Conservation (phyloP, 1,140 invertebrate genomes). For the Coptotermes formosanus region DNA sequence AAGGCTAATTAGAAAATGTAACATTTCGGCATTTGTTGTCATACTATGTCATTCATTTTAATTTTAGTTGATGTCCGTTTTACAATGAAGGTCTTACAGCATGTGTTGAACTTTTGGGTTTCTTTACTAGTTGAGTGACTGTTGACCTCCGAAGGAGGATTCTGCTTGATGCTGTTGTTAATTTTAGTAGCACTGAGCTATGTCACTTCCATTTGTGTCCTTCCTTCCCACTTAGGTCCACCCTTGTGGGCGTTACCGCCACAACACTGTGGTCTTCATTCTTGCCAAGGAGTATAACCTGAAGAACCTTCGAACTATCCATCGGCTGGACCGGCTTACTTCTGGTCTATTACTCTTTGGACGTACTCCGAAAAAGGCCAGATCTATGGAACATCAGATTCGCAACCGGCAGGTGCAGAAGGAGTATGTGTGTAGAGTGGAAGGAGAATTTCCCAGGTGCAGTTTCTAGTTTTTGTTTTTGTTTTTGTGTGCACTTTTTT, state of each 20-base stretch:
- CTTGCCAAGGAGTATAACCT: slow-evolving; percentile 94
- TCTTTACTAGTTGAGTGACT: no score
- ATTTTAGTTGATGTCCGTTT: no score
- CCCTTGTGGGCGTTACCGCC: slow-evolving; percentile 93
- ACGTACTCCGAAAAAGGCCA: slow-evolving; percentile 85
- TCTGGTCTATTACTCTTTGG: slow-evolving; percentile 93
- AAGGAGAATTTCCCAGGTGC: slow-evolving; percentile 93
- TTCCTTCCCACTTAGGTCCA: slow-evolving; percentile 57
- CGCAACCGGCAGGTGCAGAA: slow-evolving; percentile 88
- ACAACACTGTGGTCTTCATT: slow-evolving; percentile 95
- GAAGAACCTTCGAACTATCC: slow-evolving; percentile 90
- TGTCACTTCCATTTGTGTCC: not conserved
- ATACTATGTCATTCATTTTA: no score
- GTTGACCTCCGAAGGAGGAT: not conserved
- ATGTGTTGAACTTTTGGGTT: no score
- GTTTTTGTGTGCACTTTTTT: no score
- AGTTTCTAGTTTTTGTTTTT: not conserved
- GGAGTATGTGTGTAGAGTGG: slow-evolving; percentile 95
- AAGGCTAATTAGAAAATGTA: no score
- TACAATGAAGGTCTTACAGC: no score
- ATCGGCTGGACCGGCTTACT: slow-evolving; percentile 88
- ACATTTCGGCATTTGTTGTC: no score
- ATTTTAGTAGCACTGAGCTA: not conserved
- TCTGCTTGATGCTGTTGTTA: not conserved
- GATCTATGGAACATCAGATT: slow-evolving; percentile 93